A percentile compares a stretch with the other conserved stretches of the same genome.
Evolutionary conservation across 2,113 vertebrate species (phyloP).

Genomic region (Mugil cephalus): DNA sequence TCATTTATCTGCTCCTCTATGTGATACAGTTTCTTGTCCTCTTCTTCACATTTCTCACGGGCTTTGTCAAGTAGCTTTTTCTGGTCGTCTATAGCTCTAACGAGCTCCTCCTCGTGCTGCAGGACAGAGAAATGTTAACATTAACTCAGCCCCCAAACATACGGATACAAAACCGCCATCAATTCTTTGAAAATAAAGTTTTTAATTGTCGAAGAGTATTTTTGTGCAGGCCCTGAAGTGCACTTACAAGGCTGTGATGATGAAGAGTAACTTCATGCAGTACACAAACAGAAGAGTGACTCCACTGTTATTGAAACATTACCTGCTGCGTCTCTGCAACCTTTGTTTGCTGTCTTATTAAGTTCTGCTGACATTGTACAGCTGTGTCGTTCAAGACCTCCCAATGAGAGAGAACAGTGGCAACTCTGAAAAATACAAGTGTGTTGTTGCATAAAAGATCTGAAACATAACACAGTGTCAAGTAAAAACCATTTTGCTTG

Average conservation of each 20-base stretch:
- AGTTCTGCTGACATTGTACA: constrained; percentile 40
- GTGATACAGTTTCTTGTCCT: constrained; percentile 40
- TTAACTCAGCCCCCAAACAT: no score
- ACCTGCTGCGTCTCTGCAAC: constrained; percentile 72
- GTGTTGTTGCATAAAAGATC: neutral
- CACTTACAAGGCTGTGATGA: neutral
- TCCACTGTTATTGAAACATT: neutral
- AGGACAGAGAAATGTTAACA: neutral
- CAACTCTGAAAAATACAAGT: constrained; percentile 58
- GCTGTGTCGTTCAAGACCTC: constrained; percentile 62
- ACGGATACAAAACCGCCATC: no score
- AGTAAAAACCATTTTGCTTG: neutral
- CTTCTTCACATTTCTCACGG: constrained; percentile 15
- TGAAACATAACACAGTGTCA: neutral
- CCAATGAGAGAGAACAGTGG: constrained; percentile 55
- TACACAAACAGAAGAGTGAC: neutral
- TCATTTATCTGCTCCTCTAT: constrained; percentile 57
- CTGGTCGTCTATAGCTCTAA: constrained; percentile 27
- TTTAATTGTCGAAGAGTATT: neutral
- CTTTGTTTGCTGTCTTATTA: constrained; percentile 50
- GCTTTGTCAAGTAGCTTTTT: constrained; percentile 37
- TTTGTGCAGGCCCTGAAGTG: neutral
- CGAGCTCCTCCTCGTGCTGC: constrained; percentile 44
- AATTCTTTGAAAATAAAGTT: neutral
- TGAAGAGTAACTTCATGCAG: neutral